Conservation (phyloP, 2,797 vertebrate species). For the Labroides dimidiatus region DNA sequence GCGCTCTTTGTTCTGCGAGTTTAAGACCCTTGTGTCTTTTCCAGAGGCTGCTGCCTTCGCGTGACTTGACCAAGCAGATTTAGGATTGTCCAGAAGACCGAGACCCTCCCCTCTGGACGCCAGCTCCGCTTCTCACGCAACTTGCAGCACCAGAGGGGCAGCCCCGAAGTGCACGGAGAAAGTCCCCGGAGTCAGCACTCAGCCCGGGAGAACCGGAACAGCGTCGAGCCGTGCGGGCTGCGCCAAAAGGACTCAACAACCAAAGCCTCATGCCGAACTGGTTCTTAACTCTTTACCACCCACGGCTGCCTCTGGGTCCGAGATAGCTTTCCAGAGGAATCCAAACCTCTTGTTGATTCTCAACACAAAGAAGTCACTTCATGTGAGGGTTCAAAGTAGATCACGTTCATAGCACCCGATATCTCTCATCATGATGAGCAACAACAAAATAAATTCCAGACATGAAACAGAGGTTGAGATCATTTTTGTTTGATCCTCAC, state of each 20-base stretch:
- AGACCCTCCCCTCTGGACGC: slow-evolving; percentile 79
- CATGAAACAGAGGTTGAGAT: too few species aligned
- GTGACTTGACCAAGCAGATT: slow-evolving; percentile 87
- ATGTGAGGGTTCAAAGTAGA: neutral
- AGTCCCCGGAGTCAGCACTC: slow-evolving; percentile 44
- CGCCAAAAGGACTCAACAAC: neutral
- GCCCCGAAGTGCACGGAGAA: slow-evolving; percentile 52
- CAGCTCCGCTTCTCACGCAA: slow-evolving; percentile 84
- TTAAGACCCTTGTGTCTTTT: slow-evolving; percentile 86
- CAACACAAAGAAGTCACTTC: neutral
- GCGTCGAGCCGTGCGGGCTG: neutral
- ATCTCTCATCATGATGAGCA: too few species aligned
- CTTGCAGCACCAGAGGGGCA: slow-evolving; percentile 73
- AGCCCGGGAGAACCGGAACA: slow-evolving; percentile 10
- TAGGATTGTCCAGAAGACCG: slow-evolving; percentile 83
- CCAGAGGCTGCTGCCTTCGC: slow-evolving; percentile 84
- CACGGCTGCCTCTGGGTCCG: neutral
- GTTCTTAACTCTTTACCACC: neutral
- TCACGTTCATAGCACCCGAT: too few species aligned
- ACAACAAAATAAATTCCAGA: too few species aligned
- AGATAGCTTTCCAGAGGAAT: neutral
- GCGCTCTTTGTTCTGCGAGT: slow-evolving; percentile 80
- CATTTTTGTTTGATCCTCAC: too few species aligned
- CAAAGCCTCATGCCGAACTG: neutral
- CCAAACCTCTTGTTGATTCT: neutral